Evolutionary conservation across 2,888 invertebrate genomes (phyloP), one percentile per base, ranked within the genome.

Genomic region (Labia minor): DNA sequence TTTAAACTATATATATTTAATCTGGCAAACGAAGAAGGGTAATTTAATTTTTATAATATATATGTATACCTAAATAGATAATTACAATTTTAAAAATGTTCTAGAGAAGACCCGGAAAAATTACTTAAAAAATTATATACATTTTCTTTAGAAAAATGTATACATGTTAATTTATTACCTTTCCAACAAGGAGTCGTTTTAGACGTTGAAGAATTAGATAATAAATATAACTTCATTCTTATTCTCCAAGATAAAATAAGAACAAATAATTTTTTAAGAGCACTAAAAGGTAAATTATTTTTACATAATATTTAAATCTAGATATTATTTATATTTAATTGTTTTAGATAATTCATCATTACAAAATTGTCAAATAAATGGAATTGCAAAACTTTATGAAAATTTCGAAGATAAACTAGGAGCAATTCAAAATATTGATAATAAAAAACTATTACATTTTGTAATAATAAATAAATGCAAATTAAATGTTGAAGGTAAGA

Each of bases 241-340:
- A 72, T 84, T 33, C 71, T 84, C 19, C 81, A 82, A 74, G 83
- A 84, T 72, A 78, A 79, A 64, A 75, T 79, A 64, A 75, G 81
- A 65, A 83, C 83, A 1, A 79, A 81, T 8, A 81, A 80, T 70
- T 77, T 83, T 21, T 72, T 82, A 20, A 74, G 80, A 62, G 80
- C 78, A 72, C 74, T 83, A 65, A 78, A 79, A 69, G 78, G 82
- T 82, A 65, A 66, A 19, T 19, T 61, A 8, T 20, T 66, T 18
- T 67, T 72, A 74, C 72, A 72, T 33, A 14, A 3, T 8, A 3
- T 6, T 26, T 26, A 26, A 26, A 26, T 6, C 8, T 6, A 6
- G 4, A 6, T 26, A 26, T 26, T 26, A 6, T 6, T 26, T 26
- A 26, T 6, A 6, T 8, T 26, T 3, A 26, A 26, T 10, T 49